Evolutionary conservation across 2,888 invertebrate species (phyloP), one percentile per base, ranked within the genome.

Genomic region (Eucera pruinosa): DNA sequence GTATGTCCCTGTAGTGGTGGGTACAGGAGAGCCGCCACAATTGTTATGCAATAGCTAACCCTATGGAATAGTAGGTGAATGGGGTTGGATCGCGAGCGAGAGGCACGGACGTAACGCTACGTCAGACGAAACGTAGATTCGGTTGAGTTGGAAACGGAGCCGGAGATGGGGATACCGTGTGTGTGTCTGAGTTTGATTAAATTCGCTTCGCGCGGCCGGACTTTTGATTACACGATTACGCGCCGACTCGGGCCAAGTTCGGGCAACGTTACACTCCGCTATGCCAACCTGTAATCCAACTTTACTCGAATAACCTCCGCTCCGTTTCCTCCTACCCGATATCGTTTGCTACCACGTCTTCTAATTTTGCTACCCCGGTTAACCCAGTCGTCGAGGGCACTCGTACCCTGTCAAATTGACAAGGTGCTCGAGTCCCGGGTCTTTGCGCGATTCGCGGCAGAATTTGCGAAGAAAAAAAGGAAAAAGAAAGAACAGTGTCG

Each of bases 181-280:
- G 36, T 25, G 57, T 27, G 66, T 47, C 47, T 45, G 55, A 60
- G 58, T 67, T 67, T 41, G 67, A 60, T 67, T 60, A 67, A 67
- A 58, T 67, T 48, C 39, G 2, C 48, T 67, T 39, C 45, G 18
- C 27, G 36, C 47, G 25, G 18, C 55, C 0, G 47, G 48, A 60
- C 67, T 58, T 48, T 67, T 58, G 58, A 48, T 58, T 58, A 67
- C 66, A 58, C 47, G 58, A 67, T 67, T 67, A 58, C 58, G 47
- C 18, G 27, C 27, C 58, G 47, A 67, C 47, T 47, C 23, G 36
- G 27, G 2, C 18, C 18, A 47, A 57, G 36, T 66, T 66, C 7
- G 7, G 25, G 36, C 1, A 66, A 36, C 45, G 57, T 36, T 36
- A n/a, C n/a, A 15, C 23, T 13, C 25, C 58, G 36, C 47, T 58